phyloP scores from a whole-genome alignment of 2,113 vertebrate genomes.

The Sylvia atricapilla region DNA sequence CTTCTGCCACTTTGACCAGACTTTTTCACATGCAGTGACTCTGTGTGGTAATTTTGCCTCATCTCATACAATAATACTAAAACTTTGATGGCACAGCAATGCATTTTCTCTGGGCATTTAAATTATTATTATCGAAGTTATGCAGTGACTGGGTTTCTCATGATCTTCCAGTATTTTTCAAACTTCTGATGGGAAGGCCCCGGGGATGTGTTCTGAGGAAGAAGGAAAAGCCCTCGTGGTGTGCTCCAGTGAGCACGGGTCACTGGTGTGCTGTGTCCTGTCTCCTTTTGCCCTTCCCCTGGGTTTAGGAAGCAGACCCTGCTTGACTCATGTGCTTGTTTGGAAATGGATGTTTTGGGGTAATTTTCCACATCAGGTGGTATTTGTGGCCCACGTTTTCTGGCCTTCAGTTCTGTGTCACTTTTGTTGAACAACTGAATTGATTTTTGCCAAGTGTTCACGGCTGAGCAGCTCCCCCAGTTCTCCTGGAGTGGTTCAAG shows the following conservation, averaged over 20 bases:
- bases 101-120: neutral
- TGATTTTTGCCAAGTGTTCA: neutral
- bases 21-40: neutral
- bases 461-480: neutral
- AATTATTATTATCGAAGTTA: neutral
- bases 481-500: neutral
- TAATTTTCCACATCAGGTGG: neutral
- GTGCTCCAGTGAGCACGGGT: accelerated
- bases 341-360: neutral
- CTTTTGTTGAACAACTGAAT: neutral
- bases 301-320: accelerated
- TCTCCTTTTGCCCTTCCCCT: neutral
- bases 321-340: accelerated
- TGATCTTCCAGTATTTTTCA: neutral
- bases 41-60: neutral
- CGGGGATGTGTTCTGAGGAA: neutral
- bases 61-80: neutral
- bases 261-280: neutral
- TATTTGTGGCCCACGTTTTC: neutral
- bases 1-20: neutral
- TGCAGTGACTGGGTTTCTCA: neutral
- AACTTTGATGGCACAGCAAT: neutral
- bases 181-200: neutral
- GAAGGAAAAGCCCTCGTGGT: neutral
- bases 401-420: neutral